Percentiles rank a stretch among this genome's conserved stretches.
Conservation (phyloP, 2,888 invertebrate genomes). For the Hypselothyrea guttata region DNA sequence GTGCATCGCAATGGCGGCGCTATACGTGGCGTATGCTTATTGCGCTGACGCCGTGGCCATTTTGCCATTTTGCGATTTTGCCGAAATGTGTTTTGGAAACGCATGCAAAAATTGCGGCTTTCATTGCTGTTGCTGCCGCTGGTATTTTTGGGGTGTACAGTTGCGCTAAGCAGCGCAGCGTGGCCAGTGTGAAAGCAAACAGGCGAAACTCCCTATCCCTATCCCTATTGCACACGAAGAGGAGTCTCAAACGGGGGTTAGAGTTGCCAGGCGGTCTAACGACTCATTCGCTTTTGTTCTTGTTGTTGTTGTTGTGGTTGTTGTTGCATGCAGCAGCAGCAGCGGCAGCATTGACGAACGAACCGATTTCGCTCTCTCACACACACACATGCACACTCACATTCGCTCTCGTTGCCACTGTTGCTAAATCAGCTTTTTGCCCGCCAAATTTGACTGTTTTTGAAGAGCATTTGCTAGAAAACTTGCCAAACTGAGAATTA, state of each 20-base stretch:
- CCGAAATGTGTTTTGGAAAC: conserved; percentile 61
- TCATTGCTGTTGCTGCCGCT: conserved; percentile 22
- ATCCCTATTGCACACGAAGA: conserved; percentile 15
- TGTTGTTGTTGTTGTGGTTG: conserved; percentile 12
- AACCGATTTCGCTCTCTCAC: conserved; percentile 12
- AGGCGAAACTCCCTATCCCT: conserved; percentile 35
- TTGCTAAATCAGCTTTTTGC: no score
- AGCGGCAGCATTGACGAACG: conserved; percentile 35
- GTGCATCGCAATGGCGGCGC: conserved; percentile 52
- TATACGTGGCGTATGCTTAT: conserved; percentile 68
- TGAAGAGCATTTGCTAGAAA: no score
- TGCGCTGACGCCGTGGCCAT: conserved; percentile 72
- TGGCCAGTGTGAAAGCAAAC: conserved; percentile 34
- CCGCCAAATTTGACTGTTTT: no score
- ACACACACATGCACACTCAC: conserved; percentile 7
- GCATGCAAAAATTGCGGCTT: conserved; percentile 51
- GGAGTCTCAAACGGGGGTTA: conserved; percentile 48
- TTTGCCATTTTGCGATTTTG: no score
- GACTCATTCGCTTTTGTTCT: conserved; percentile 12
- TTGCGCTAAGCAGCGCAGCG: conserved; percentile 67
- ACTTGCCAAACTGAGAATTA: no score
- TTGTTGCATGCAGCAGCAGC: conserved; percentile 43
- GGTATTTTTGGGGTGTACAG: conserved; percentile 53
- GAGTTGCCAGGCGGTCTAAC: conserved; percentile 30
- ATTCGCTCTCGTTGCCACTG: conserved; percentile 1